A percentile compares a stretch with the other conserved stretches of the same genome.
These are phyloP conservation scores for Tragelaphus strepsiceros DNA, from an alignment of 2,113 vertebrate genomes.

Conservation along the genomic window DNA sequence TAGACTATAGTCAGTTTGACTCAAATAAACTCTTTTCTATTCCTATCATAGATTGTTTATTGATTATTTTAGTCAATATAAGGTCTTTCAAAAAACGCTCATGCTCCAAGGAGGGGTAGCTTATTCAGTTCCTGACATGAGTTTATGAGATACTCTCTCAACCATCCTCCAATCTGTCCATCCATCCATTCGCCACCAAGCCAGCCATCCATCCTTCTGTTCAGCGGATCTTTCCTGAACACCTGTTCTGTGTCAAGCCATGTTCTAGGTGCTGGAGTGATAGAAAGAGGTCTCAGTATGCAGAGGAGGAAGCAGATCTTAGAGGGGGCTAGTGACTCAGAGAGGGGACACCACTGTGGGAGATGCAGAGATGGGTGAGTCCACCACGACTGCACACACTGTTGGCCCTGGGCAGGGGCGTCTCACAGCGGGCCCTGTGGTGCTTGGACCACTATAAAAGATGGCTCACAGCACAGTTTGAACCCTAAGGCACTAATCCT, in stretches of 20 bases:
- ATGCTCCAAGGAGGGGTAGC: not conserved
- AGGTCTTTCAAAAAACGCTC: not conserved
- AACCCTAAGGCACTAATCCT: not conserved
- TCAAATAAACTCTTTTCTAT: not conserved
- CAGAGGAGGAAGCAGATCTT: not conserved
- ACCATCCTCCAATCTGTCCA: not conserved
- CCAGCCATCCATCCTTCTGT: not conserved
- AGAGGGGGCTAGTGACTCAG: not conserved
- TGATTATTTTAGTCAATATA: not conserved
- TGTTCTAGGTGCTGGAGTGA: not conserved
- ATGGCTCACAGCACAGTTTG: not conserved
- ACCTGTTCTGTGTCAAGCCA: not conserved
- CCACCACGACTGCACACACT: rapidly evolving
- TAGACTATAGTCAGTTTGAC: not conserved
- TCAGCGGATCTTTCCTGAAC: not conserved
- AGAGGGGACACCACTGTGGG: not conserved
- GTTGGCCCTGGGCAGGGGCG: not conserved
- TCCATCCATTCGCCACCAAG: not conserved
- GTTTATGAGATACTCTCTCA: not conserved
- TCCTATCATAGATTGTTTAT: not conserved
- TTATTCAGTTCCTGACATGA: not conserved
- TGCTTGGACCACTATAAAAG: not conserved
- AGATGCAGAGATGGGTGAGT: not conserved
- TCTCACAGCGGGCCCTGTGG: not conserved
- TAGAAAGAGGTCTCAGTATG: not conserved